These are phyloP conservation scores for Clinocottus analis DNA, from an alignment of 2,113 vertebrate genomes.

Conservation along the genomic window DNA sequence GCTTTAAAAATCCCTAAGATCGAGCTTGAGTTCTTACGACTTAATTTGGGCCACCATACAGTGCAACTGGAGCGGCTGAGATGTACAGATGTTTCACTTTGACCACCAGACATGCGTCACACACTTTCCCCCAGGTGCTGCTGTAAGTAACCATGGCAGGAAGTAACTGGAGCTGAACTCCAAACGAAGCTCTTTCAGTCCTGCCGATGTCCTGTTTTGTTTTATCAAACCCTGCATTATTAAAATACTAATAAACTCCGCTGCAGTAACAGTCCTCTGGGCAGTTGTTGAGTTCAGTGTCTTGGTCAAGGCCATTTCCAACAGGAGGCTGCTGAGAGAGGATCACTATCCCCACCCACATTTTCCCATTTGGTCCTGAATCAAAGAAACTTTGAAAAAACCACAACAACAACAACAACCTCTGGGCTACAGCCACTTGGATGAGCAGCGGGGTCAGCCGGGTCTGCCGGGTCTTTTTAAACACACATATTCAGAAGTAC, in stretches of 20 bases:
- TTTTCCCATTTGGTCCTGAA: constrained; percentile 38
- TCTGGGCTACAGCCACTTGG: constrained; percentile 34
- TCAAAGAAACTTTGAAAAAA: constrained; percentile 3
- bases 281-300: constrained; percentile 40
- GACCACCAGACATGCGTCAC: neutral
- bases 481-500: constrained; percentile 26
- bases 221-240: neutral
- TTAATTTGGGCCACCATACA: neutral
- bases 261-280: constrained; percentile 20
- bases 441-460: constrained; percentile 30
- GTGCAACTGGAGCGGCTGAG: neutral
- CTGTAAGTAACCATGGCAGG: neutral
- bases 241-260: neutral
- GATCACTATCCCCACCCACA: constrained; percentile 51
- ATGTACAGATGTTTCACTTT: neutral
- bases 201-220: neutral
- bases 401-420: neutral
- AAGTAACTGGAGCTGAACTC: neutral
- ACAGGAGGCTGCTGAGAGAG: constrained; percentile 33
- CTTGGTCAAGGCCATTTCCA: constrained; percentile 57
- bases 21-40: neutral
- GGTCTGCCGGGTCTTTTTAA: constrained; percentile 38
- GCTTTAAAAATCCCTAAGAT: too few species aligned
- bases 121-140: neutral
- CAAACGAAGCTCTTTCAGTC: neutral